Base-by-base conservation (phyloP, 2,888 invertebrate species). In the Doris montereyensis region DNA sequence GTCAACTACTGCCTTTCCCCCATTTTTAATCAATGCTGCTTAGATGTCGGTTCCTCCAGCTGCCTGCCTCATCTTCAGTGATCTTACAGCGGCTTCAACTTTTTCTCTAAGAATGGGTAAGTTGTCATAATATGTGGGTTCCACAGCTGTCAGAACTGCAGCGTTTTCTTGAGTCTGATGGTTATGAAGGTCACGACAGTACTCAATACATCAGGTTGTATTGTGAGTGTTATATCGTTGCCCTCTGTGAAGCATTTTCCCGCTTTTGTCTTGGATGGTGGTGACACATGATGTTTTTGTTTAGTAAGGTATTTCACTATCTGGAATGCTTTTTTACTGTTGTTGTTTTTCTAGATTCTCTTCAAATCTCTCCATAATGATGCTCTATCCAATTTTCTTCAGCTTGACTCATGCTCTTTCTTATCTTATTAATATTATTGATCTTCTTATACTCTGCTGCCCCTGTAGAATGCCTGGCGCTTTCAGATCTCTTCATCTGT, bases 401-500 rank as follows among this genome's bases (percentile, higher is more conserved):
- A n/a, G n/a, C n/a, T n/a, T n/a, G n/a, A n/a, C 62, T 13, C 28
- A 67, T 52, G 52, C 13, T 52, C 8, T 13, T 52, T 52, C 8
- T 8, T 8, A 17, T 8, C 13, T 13, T 10, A 8, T 13, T 8
- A 10, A 10, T 8, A 17, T 10, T 52, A n/a, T n/a, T n/a, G n/a
- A n/a, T n/a, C n/a, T n/a, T n/a, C 13, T 8, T 8, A 10, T 8
- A 17, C 13, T 60, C 60, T 60, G 17, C 60, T 60, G 17, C 60
- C 60, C 4, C 60, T 60, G 21, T 10, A 24, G 8, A 5, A 24
- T 28, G 3, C 65, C 65, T 65, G 52, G 24, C 52, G 41, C 26
- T 67, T 68, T 76, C 68, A 68, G 41, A 5, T 68, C 76, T 41
- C 76, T 67, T 30, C 41, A 10, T 41, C 35, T 72, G 21, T 78